Percentiles rank a stretch among this genome's conserved stretches.
Evolutionary conservation across 2,797 vertebrate species (phyloP).

Genomic region (Acanthiza pusilla): DNA sequence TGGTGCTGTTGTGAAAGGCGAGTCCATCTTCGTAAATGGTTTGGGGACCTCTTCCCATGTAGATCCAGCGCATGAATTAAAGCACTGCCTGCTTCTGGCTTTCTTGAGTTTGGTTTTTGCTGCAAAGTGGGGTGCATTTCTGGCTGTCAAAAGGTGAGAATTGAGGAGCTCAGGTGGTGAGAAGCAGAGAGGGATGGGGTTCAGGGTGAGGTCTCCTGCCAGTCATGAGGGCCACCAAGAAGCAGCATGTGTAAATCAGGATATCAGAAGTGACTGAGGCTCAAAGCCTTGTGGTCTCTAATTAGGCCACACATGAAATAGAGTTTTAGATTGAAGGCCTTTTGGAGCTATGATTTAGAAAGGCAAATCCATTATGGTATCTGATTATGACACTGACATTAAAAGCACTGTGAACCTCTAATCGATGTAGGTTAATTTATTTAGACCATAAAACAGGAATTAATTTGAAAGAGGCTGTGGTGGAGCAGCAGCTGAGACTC

Average conservation of each 20-base stretch:
- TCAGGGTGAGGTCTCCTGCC: neutral
- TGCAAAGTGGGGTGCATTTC: neutral
- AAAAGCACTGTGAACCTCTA: conserved; percentile 26
- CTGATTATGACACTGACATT: conserved; percentile 54
- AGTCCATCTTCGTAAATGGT: neutral
- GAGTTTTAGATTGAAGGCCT: neutral
- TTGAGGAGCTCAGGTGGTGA: neutral
- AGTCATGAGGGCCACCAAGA: neutral
- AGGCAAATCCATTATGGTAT: conserved; percentile 40
- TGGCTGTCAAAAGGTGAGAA: neutral
- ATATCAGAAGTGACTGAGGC: neutral
- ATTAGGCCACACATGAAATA: conserved; percentile 5
- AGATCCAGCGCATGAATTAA: neutral
- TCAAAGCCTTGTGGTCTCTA: neutral
- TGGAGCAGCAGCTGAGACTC: neutral
- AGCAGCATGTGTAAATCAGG: neutral
- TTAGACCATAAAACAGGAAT: conserved; percentile 43
- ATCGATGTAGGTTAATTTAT: conserved; percentile 58
- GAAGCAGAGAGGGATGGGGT: neutral
- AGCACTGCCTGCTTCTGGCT: neutral
- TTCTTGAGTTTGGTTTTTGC: neutral
- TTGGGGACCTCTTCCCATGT: neutral
- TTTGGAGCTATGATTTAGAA: conserved; percentile 59
- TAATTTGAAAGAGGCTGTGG: conserved; percentile 15
- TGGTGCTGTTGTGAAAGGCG: neutral